Evolutionary conservation across 1,140 invertebrate genomes (phyloP), one percentile per base, ranked within the genome.

Genomic region (Centruroides sculpturatus): DNA sequence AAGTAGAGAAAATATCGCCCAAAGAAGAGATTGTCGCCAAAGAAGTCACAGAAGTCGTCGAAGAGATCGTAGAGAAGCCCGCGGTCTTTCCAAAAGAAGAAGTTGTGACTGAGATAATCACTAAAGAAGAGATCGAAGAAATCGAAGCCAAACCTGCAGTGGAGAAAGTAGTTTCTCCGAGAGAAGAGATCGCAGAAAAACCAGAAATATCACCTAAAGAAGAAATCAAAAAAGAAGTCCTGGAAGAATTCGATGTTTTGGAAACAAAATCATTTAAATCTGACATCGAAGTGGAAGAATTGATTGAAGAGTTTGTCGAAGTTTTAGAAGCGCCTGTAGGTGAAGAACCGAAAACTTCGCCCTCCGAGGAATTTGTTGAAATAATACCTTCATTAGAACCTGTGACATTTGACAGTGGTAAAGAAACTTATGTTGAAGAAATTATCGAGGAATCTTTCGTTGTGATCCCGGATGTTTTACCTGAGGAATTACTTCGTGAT

Each of bases 261-360:
- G 9, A 36, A 55, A 1, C n/a, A 36, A 12, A 7, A 48, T 46
- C 6, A 5, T 7, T 35, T 34, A 12, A 4, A 60, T 13, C 47
- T 35, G 59, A 60, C 36, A 35, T 12, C 46, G 48, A 55, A 41
- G 55, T 58, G n/a, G 48, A 59, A 53, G 50, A 58, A 50, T 47
- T 56, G 3, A 41, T 23, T 5, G 13, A 35, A 35, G 53, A 55
- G 35, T 7, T 11, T 4, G 13, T 35, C 12, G 53, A 55, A 55
- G 53, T n/a, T n/a, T 36, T 36, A 35, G 10, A 8, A 46, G 3
- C 2, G 23, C 13, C 52, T 54, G 10, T 23, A 23, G 3, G 3
- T 10, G 52, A 54, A 3, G 52, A 54, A 54, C 11, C 23, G 9
- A 54, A n/a, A 23, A 3, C 2, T 23, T 23, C 23, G 23, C 23